Evolutionary conservation across 2,888 invertebrate species (phyloP).

Genomic region (Neocrepidodera transversa): DNA sequence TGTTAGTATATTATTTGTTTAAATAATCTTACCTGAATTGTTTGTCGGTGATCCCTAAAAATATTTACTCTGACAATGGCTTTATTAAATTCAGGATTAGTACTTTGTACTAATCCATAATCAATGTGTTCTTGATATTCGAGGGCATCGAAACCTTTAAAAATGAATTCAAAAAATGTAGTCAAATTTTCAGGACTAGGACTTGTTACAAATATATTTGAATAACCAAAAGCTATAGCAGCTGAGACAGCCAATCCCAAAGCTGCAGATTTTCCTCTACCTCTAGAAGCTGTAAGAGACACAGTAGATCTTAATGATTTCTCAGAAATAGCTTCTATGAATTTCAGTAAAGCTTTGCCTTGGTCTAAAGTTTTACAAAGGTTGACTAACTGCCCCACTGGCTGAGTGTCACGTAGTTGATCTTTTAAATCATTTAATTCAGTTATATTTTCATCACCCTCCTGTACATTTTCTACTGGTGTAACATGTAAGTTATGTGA

Average conservation of each 20-base stretch:
- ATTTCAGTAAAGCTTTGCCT: constrained; percentile 89
- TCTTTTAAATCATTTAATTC: constrained; percentile 80
- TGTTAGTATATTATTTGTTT: too few relatives aligned
- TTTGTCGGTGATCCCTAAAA: constrained; percentile 89
- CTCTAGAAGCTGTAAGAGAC: constrained; percentile 94
- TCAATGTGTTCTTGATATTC: constrained; percentile 96
- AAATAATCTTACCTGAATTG: constrained; percentile 83
- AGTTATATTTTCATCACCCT: constrained; percentile 62
- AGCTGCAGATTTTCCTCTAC: constrained; percentile 98
- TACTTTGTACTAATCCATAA: constrained; percentile 92
- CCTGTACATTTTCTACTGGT: constrained; percentile 67
- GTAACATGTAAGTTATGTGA: constrained; percentile 85
- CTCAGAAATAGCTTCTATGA: constrained; percentile 94
- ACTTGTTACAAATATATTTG: constrained; percentile 96
- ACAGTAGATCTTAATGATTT: constrained; percentile 89
- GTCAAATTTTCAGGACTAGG: constrained; percentile 98
- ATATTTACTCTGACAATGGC: constrained; percentile 94
- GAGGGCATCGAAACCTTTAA: constrained; percentile 93
- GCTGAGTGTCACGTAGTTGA: constrained; percentile 88
- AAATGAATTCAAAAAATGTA: constrained; percentile 95
- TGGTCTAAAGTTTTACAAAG: constrained; percentile 94
- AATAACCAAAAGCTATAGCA: constrained; percentile 80
- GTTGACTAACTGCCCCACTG: constrained; percentile 86
- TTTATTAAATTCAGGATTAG: constrained; percentile 95
- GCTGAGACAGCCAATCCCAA: constrained; percentile 91